Percentiles rank a stretch among this genome's conserved stretches.
Evolutionary conservation across 2,888 invertebrate species (phyloP).

Genomic region (Caenorhabditis angaria): DNA sequence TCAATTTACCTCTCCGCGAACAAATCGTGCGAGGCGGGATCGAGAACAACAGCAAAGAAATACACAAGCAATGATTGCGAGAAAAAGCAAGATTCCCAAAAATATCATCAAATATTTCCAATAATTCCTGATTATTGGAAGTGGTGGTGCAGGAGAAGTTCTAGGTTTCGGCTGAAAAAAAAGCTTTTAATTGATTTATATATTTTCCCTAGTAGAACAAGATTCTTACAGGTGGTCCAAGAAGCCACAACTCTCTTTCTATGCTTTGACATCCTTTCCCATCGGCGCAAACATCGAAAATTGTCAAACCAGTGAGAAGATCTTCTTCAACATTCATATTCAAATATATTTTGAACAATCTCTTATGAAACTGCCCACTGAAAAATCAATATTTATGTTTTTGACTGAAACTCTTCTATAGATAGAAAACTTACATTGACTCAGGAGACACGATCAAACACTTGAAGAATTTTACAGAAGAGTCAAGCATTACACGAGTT

Average conservation of each 20-base stretch:
- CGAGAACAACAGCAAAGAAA: background rate
- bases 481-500: too few species aligned
- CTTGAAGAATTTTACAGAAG: too few species aligned
- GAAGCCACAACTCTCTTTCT: background rate
- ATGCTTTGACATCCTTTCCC: background rate
- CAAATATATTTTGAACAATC: constrained; percentile 30
- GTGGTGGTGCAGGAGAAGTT: too few species aligned
- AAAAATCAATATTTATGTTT: background rate
- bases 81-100: background rate
- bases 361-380: constrained; percentile 18
- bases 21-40: too few species aligned
- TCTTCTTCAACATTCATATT: constrained; percentile 27
- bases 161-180: background rate
- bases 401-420: too few species aligned
- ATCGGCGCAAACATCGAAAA: background rate
- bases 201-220: background rate
- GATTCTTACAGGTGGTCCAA: background rate
- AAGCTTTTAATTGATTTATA: background rate
- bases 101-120: background rate
- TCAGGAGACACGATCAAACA: too few species aligned
- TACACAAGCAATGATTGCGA: background rate
- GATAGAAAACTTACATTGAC: too few species aligned
- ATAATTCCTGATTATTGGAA: background rate
- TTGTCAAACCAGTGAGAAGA: constrained; percentile 24
- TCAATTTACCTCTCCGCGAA: too few species aligned